Percentiles rank a stretch among this genome's conserved stretches.
phyloP scores from a whole-genome alignment of 2,113 vertebrate genomes.

The Pipra filicauda region DNA sequence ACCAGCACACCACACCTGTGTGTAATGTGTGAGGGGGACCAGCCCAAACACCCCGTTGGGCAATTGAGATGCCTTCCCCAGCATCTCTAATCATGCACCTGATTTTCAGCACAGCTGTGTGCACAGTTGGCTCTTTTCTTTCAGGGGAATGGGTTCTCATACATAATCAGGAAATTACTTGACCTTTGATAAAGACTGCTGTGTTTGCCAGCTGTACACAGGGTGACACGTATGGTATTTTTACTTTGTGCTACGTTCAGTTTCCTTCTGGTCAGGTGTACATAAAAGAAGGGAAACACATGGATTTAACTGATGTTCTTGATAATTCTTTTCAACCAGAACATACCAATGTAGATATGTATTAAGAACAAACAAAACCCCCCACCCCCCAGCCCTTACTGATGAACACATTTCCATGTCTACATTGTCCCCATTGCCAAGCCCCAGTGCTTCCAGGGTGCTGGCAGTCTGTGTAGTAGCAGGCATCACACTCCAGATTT shows the following conservation, averaged over 20 bases:
- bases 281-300: not conserved
- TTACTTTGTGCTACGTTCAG: not conserved
- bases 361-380: not conserved
- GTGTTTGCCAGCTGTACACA: not conserved
- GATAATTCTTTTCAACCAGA: slow-evolving; percentile 12
- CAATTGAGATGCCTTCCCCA: not conserved
- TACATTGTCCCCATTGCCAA: not conserved
- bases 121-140: not conserved
- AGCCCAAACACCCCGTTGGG: not conserved
- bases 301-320: not conserved
- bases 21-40: fast-evolving
- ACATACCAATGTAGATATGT: not conserved
- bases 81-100: not conserved
- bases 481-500: not conserved
- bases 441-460: not conserved
- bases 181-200: slow-evolving; percentile 24
- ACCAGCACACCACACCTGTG: not conserved
- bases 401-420: not conserved
- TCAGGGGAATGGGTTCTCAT: not conserved
- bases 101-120: not conserved
- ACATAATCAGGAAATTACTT: not conserved
- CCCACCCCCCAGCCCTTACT: not conserved
- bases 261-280: not conserved
- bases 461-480: not conserved
- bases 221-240: not conserved